Base-by-base conservation (phyloP, 2,113 vertebrate species). In the Chrysemys picta region DNA sequence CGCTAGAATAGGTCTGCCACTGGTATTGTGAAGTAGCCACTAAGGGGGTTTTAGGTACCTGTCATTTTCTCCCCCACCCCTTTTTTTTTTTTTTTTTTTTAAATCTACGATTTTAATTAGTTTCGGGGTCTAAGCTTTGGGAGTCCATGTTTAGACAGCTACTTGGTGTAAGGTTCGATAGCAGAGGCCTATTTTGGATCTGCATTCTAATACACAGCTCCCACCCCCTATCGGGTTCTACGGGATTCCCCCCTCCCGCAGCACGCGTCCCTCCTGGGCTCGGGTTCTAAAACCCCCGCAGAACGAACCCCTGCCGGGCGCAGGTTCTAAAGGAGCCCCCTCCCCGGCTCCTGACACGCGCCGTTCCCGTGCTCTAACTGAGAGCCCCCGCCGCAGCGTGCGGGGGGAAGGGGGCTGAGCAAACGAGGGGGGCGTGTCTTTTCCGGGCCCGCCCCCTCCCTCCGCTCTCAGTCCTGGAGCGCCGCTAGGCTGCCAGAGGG, bases 401-500 rank as follows among this genome's bases (percentile, higher is more conserved):
- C 53, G 19, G 3, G 91, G 84, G 50, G 89, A 80, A 31, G 10
- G 8, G 59, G 59, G 49, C 45, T 27, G 72, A 91, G 95, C 75
- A 49, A 85, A 84, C 10, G 75, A 6, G n/a, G 29, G 38, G 42
- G 42, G 91, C 87, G 86, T 17, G 72, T 49, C 91, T 42, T 75
- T 2, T 21, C 45, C 24, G 29, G 82, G 59, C 62, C 91, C 91
- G 17, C 91, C 91, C 80, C 31, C 35, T 22, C 10, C 19, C 10
- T 56, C 86, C 29, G 62, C 89, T 93, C 83, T 92, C 93, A 92
- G 95, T 98, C 98, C 93, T 98, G 98, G 97, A 98, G 98, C 98
- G 98, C 98, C 98, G 97, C 98, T 98, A 96, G 98, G 98, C 98
- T 98, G 98, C 95, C 42, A 96, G 69, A 96, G 84, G 4, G 97